Conservation (phyloP, 2,888 invertebrate genomes). For the Achlya flavicornis region DNA sequence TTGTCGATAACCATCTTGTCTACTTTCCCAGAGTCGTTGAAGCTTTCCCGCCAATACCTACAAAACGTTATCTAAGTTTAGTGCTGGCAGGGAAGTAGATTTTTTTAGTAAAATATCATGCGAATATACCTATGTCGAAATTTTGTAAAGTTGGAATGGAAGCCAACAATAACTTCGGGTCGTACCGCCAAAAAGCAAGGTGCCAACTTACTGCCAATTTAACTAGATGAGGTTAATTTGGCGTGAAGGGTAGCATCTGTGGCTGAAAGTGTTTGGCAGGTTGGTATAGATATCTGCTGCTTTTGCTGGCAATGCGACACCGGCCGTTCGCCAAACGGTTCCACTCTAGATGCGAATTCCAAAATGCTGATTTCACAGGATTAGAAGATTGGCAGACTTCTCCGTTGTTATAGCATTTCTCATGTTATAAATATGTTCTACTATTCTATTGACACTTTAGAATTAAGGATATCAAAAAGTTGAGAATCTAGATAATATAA, state of each 20-base stretch:
- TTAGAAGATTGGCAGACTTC: conserved; percentile 37
- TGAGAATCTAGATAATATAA: too few relatives aligned
- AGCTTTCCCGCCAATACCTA: background rate
- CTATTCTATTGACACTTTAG: too few relatives aligned
- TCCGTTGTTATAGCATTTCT: background rate
- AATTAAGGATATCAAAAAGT: too few relatives aligned
- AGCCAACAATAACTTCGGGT: background rate
- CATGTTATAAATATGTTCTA: background rate
- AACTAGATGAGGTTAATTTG: conserved; percentile 64
- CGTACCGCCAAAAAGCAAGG: conserved; percentile 48
- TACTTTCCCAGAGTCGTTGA: background rate
- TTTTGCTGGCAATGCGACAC: conserved; percentile 58
- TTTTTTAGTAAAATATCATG: background rate
- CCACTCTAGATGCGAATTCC: conserved; percentile 43
- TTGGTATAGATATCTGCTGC: conserved; percentile 46
- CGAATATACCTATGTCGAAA: background rate
- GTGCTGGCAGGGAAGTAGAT: background rate
- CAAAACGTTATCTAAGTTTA: background rate
- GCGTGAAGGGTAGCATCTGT: conserved; percentile 57
- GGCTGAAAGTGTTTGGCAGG: conserved; percentile 59
- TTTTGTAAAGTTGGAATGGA: conserved; percentile 5
- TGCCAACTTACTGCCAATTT: conserved; percentile 46
- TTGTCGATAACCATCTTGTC: too few relatives aligned
- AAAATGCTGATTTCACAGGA: conserved; percentile 50
- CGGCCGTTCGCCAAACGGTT: conserved; percentile 61